Percentiles rank a stretch among this genome's conserved stretches.
Conservation (phyloP, 2,888 invertebrate genomes). For the Elegia similella region DNA sequence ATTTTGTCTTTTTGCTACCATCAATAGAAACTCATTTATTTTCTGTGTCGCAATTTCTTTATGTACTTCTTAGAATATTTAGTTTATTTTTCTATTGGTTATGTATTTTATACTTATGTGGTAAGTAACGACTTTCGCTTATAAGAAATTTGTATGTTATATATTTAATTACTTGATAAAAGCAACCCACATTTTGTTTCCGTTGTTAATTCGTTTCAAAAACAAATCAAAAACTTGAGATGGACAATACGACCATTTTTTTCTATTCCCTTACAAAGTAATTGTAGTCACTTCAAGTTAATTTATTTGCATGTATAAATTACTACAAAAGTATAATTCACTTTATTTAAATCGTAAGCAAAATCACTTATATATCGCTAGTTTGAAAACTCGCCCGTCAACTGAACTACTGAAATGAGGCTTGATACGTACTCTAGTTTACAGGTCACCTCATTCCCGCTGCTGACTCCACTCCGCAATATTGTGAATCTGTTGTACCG, state of each 20-base stretch:
- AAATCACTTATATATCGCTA: not conserved
- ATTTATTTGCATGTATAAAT: not conserved
- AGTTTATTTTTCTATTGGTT: too few relatives aligned
- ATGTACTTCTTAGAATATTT: not conserved
- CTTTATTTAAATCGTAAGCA: not conserved
- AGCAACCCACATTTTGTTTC: too few relatives aligned
- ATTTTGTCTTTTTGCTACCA: not conserved
- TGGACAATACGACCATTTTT: too few relatives aligned
- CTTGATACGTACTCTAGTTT: constrained; percentile 24
- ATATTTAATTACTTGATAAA: too few relatives aligned
- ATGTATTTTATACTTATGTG: too few relatives aligned
- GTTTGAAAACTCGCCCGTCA: not conserved
- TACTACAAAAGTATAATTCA: not conserved
- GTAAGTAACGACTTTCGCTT: too few relatives aligned
- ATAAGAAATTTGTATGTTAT: too few relatives aligned
- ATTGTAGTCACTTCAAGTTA: too few relatives aligned
- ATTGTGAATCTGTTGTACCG: constrained; percentile 11
- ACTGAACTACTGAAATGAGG: constrained; percentile 19
- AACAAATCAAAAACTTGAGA: too few relatives aligned
- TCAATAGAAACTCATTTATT: not conserved
- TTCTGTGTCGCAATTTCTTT: not conserved
- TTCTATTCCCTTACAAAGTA: too few relatives aligned
- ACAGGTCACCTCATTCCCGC: constrained; percentile 28
- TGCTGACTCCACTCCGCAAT: constrained; percentile 1
- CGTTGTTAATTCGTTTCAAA: too few relatives aligned